These are phyloP conservation scores for Teinopalpus imperialis DNA, from an alignment of 2,888 invertebrate species.

Conservation along the genomic window DNA sequence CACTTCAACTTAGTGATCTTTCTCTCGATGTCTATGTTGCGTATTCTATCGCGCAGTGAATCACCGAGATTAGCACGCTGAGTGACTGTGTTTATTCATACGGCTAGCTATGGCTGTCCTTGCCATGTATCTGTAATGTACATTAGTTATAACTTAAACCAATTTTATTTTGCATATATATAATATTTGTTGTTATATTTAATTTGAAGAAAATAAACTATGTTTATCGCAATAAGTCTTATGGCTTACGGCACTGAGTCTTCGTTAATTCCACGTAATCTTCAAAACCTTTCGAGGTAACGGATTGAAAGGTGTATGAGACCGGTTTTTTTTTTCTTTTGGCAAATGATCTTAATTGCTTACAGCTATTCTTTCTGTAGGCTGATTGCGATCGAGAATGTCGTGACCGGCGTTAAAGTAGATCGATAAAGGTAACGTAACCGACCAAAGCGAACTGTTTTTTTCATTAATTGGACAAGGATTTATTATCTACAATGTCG, in stretches of 20 bases:
- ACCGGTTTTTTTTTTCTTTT: slow-evolving; percentile 8
- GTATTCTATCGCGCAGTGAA: too few species aligned
- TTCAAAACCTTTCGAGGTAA: neutral
- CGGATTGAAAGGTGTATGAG: neutral
- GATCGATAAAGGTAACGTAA: slow-evolving; percentile 15
- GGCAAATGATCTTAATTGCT: slow-evolving; percentile 16
- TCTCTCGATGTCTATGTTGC: too few species aligned
- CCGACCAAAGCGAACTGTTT: slow-evolving; percentile 6
- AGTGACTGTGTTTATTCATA: too few species aligned
- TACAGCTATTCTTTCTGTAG: slow-evolving; percentile 6
- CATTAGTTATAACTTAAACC: too few species aligned
- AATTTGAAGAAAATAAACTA: too few species aligned
- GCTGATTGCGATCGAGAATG: slow-evolving; percentile 17
- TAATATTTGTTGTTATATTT: neutral
- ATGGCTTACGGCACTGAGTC: too few species aligned
- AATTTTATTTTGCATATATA: neutral
- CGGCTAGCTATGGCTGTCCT: too few species aligned
- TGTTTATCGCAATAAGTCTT: too few species aligned
- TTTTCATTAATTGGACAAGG: slow-evolving; percentile 22
- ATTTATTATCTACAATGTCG: slow-evolving; percentile 10
- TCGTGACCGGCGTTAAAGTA: slow-evolving; percentile 21
- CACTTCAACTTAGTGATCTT: too few species aligned
- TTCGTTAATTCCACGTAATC: too few species aligned
- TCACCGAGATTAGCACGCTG: too few species aligned
- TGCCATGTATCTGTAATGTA: too few species aligned